These are phyloP conservation scores for Rhinophrynus dorsalis DNA, from an alignment of 2,797 vertebrate genomes.

Conservation along the genomic window DNA sequence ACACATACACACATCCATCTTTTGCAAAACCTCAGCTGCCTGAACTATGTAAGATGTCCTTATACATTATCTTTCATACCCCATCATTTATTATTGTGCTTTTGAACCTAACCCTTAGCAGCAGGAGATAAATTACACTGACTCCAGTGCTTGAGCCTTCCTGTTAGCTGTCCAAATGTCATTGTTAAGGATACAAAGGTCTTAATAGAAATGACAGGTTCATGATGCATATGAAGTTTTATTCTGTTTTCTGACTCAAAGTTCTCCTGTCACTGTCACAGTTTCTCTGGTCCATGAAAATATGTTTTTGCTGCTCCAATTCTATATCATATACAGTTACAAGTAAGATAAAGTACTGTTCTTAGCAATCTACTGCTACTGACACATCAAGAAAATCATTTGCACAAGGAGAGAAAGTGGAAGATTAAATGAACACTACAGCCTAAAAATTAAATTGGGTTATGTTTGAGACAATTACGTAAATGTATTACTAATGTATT, in stretches of 20 bases:
- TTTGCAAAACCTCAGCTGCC: too few relatives aligned
- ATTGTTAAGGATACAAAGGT: conserved; percentile 14
- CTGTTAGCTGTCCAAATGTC: conserved; percentile 32
- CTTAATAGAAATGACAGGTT: conserved; percentile 24
- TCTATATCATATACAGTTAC: not conserved
- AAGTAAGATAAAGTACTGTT: not conserved
- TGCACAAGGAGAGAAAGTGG: not conserved
- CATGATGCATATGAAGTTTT: conserved; percentile 33
- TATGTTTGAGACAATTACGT: too few relatives aligned
- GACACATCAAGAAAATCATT: not conserved
- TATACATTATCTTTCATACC: conserved; percentile 16
- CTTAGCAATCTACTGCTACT: not conserved
- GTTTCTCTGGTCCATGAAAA: not conserved
- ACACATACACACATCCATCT: too few relatives aligned
- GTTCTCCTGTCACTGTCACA: conserved; percentile 46
- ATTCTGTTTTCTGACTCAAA: conserved; percentile 38
- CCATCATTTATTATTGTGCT: conserved; percentile 35
- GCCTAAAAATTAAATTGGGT: too few relatives aligned
- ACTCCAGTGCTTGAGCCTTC: conserved; percentile 9
- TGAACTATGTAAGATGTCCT: conserved; percentile 27
- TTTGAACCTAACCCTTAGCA: conserved; percentile 25
- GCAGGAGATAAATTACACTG: conserved; percentile 18
- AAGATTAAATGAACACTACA: too few relatives aligned
- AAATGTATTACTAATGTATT: too few relatives aligned
- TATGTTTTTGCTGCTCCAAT: conserved; percentile 16